These are phyloP conservation scores for Alethe castanea DNA, from an alignment of 2,113 vertebrate genomes.

Conservation along the genomic window DNA sequence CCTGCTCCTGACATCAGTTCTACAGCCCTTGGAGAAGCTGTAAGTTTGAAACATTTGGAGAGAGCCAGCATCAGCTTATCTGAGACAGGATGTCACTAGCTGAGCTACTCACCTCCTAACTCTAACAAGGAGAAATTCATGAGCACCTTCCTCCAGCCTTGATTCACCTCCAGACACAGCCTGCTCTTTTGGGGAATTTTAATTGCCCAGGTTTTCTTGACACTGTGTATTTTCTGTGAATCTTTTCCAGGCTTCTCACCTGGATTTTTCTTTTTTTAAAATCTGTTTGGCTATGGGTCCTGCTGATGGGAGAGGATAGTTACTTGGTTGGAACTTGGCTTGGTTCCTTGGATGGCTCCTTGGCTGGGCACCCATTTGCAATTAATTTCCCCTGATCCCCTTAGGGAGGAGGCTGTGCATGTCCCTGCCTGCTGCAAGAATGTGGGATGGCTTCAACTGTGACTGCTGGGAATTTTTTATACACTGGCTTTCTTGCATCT, in stretches of 20 bases:
- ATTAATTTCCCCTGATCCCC: constrained; percentile 31
- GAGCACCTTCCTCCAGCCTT: neutral
- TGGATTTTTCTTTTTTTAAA: neutral
- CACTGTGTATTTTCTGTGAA: neutral
- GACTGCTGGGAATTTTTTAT: neutral
- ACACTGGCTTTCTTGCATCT: neutral
- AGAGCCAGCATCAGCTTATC: neutral
- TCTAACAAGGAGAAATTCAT: neutral
- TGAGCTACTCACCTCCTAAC: neutral
- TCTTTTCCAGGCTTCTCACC: constrained; percentile 17
- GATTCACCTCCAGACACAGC: neutral
- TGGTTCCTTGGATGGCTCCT: neutral
- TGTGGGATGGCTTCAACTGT: neutral
- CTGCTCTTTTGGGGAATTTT: neutral
- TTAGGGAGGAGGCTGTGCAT: neutral
- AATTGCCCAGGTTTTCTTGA: neutral
- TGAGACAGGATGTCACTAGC: neutral
- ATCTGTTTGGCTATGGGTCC: neutral
- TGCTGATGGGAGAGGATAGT: constrained; percentile 10
- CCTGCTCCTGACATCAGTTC: neutral
- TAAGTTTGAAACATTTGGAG: neutral
- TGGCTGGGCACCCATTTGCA: constrained; percentile 27
- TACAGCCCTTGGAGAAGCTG: neutral
- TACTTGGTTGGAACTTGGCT: neutral
- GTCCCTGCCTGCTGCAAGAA: constrained; percentile 56